Percentiles rank a stretch among this genome's conserved stretches.
Evolutionary conservation across 2,797 vertebrate genomes (phyloP).

Genomic region (Diplodus sargus): DNA sequence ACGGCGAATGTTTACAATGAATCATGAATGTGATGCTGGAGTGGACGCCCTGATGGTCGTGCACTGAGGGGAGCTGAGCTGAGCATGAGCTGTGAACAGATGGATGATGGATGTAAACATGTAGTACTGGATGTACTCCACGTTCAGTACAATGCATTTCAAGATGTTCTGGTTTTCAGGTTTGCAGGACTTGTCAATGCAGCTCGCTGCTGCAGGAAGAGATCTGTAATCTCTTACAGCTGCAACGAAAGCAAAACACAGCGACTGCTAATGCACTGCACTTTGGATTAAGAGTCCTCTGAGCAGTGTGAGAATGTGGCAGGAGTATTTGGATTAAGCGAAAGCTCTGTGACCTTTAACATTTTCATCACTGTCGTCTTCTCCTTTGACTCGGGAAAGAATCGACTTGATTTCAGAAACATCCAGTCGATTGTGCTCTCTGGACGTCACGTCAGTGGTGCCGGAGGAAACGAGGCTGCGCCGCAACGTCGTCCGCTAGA

Average conservation of each 20-base stretch:
- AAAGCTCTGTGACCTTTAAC: neutral
- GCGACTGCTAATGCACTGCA: neutral
- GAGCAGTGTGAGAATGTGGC: neutral
- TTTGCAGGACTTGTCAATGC: slow-evolving; percentile 2
- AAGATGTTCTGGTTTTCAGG: slow-evolving; percentile 7
- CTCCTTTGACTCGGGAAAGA: slow-evolving; percentile 3
- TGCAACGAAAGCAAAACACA: slow-evolving; percentile 15
- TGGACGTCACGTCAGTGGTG: neutral
- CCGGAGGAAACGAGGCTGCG: neutral
- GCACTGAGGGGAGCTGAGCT: slow-evolving; percentile 25
- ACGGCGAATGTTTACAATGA: slow-evolving; percentile 31
- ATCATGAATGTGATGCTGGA: slow-evolving; percentile 32
- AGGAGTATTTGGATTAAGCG: neutral
- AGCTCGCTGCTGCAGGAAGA: slow-evolving; percentile 9
- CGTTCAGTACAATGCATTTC: slow-evolving; percentile 7
- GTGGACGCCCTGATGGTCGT: slow-evolving; percentile 4
- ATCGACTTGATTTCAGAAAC: slow-evolving; percentile 12
- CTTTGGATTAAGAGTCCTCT: slow-evolving; percentile 4
- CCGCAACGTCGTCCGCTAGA: neutral
- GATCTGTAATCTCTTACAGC: neutral
- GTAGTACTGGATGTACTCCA: slow-evolving; percentile 19
- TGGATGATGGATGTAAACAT: slow-evolving; percentile 41
- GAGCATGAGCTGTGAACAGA: slow-evolving; percentile 4
- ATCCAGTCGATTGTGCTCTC: neutral
- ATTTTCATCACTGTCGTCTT: slow-evolving; percentile 12